Evolutionary conservation across 2,888 invertebrate genomes (phyloP).

Genomic region (Hyppa rectilinea): DNA sequence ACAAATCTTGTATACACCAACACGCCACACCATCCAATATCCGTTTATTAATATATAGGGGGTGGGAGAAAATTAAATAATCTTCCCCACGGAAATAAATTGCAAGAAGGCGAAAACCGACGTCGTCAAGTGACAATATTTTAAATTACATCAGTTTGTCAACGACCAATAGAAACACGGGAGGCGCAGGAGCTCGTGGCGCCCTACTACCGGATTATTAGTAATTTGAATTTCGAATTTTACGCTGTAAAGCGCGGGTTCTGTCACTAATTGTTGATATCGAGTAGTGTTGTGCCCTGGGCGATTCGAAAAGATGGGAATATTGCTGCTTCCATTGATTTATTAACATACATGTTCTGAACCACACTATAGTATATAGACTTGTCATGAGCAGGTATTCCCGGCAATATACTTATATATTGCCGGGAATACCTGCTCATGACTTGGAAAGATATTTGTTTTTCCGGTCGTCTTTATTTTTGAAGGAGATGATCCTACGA

Average conservation of each 20-base stretch:
- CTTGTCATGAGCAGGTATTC: too few species aligned
- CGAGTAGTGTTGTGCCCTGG: conserved; percentile 73
- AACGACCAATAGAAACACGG: conserved; percentile 80
- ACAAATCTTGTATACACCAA: conserved; percentile 51
- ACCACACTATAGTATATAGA: neutral
- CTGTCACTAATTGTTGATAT: conserved; percentile 70
- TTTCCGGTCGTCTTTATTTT: neutral
- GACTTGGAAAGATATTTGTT: neutral
- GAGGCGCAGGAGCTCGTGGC: conserved; percentile 64
- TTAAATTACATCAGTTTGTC: conserved; percentile 88
- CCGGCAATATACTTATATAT: neutral
- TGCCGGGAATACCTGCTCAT: neutral
- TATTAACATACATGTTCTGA: conserved; percentile 39
- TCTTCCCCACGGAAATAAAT: conserved; percentile 86
- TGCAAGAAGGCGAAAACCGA: conserved; percentile 85
- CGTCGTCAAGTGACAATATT: conserved; percentile 86
- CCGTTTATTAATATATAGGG: conserved; percentile 84
- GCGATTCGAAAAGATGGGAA: conserved; percentile 65
- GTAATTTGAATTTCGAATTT: conserved; percentile 82
- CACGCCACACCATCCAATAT: conserved; percentile 74
- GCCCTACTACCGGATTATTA: conserved; percentile 77
- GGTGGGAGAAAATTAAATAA: conserved; percentile 85
- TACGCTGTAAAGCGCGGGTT: conserved; percentile 75
- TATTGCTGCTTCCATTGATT: conserved; percentile 40
- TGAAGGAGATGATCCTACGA: neutral